Conservation (phyloP, 2,888 invertebrate genomes). For the Dicyrtoma fusca region DNA sequence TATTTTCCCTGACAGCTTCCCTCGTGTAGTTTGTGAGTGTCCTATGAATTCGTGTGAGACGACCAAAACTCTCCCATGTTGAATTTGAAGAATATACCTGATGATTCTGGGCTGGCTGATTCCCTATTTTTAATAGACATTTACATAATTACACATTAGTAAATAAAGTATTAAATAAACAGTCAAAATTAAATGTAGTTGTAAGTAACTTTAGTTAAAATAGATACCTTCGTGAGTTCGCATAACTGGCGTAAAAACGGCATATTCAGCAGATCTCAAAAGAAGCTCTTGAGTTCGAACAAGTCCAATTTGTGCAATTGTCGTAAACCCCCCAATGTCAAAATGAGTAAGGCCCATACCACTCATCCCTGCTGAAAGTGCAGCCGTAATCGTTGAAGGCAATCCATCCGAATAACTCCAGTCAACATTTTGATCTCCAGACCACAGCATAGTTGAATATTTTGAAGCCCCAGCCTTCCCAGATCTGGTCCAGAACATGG, state of each 20-base stretch:
- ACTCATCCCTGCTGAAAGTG: conserved; percentile 52
- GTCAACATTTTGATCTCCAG: conserved; percentile 57
- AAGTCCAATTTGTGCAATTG: conserved; percentile 44
- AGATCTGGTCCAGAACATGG: conserved; percentile 53
- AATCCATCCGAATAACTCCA: conserved; percentile 55
- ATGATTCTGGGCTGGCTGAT: conserved; percentile 53
- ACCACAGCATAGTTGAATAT: conserved; percentile 52
- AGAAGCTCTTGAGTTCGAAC: conserved; percentile 52
- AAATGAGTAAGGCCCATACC: conserved; percentile 56
- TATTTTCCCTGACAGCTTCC: conserved; percentile 37
- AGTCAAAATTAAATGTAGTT: too few relatives aligned
- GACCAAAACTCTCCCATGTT: conserved; percentile 52
- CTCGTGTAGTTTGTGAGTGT: conserved; percentile 50
- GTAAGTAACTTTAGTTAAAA: too few relatives aligned
- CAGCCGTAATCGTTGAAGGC: conserved; percentile 52
- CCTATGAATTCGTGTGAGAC: conserved; percentile 51
- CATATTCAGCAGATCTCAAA: conserved; percentile 56
- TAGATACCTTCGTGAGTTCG: conserved; percentile 56
- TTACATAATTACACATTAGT: too few relatives aligned
- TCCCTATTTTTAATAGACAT: too few relatives aligned
- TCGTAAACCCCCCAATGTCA: conserved; percentile 57
- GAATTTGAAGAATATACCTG: conserved; percentile 54
- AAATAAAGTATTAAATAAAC: too few relatives aligned
- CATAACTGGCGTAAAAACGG: conserved; percentile 57
- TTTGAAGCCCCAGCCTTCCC: conserved; percentile 47